Conservation (phyloP, 2,797 vertebrate species). For the Ambastaia sidthimunki region DNA sequence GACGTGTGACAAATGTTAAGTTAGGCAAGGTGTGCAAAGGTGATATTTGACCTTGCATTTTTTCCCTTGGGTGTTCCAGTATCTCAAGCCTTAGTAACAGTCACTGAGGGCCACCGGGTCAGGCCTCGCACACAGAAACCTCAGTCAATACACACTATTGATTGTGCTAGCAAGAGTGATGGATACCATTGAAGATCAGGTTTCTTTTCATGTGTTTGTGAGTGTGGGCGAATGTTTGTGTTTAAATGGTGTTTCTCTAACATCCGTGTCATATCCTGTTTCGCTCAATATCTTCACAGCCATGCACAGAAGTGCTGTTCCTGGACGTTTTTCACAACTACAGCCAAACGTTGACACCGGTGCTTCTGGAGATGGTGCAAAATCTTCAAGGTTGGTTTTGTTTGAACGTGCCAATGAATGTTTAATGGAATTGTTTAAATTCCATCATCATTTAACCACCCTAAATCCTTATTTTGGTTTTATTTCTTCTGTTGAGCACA, state of each 20-base stretch:
- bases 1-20: conserved; percentile 7
- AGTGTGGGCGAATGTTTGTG: conserved; percentile 13
- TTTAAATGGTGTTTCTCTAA: conserved; percentile 17
- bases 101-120: background rate
- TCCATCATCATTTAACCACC: background rate
- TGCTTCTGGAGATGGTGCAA: conserved; percentile 95
- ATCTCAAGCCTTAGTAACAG: conserved; percentile 2
- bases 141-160: conserved; percentile 10
- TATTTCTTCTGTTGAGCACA: background rate
- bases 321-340: conserved; percentile 97
- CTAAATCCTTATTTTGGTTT: too few species aligned
- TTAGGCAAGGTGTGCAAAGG: background rate
- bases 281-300: conserved; percentile 72
- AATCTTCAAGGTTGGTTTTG: conserved; percentile 83
- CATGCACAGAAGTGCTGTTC: too few species aligned
- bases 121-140: background rate
- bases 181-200: background rate
- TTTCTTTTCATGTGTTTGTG: conserved; percentile 10
- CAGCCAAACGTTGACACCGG: conserved; percentile 92
- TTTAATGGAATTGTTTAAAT: background rate
- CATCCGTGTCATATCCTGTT: conserved; percentile 20
- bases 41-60: conserved; percentile 24
- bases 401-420: too few species aligned
- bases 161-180: conserved; percentile 9
- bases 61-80: background rate